Evolutionary conservation across 2,113 vertebrate species (phyloP).

Genomic region (Anguilla japonica): DNA sequence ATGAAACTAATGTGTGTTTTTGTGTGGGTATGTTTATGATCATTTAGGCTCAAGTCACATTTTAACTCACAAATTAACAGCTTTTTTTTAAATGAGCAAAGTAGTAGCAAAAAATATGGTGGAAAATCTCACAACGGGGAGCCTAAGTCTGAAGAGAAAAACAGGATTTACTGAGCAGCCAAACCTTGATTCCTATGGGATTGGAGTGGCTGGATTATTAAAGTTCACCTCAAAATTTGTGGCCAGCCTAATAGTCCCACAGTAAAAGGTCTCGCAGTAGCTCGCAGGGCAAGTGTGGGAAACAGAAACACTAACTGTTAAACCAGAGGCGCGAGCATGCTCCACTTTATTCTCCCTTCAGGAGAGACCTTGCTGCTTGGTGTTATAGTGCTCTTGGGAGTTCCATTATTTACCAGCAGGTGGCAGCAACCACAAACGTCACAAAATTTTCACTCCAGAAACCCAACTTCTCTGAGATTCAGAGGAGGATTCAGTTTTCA

Average conservation of each 20-base stretch:
- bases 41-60: neutral
- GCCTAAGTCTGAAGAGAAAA: neutral
- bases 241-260: neutral
- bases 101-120: neutral
- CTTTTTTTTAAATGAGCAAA: no score
- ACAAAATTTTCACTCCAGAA: neutral
- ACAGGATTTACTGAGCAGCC: neutral
- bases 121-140: conserved; percentile 5
- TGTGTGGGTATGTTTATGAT: neutral
- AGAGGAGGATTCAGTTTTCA: neutral
- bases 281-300: conserved; percentile 9
- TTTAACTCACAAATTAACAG: neutral
- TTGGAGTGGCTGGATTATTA: neutral
- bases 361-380: neutral
- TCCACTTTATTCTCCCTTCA: conserved; percentile 1
- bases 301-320: conserved; percentile 23
- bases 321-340: conserved; percentile 4
- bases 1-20: neutral
- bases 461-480: neutral
- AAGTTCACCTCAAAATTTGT: conserved; percentile 1
- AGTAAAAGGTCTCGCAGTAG: neutral
- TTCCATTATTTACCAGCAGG: neutral
- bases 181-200: conserved; percentile 8
- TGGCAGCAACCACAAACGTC: conserved; percentile 16
- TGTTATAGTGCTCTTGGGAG: neutral